phyloP scores from a whole-genome alignment of 2,113 vertebrate genomes.

The Thermophis baileyi region DNA sequence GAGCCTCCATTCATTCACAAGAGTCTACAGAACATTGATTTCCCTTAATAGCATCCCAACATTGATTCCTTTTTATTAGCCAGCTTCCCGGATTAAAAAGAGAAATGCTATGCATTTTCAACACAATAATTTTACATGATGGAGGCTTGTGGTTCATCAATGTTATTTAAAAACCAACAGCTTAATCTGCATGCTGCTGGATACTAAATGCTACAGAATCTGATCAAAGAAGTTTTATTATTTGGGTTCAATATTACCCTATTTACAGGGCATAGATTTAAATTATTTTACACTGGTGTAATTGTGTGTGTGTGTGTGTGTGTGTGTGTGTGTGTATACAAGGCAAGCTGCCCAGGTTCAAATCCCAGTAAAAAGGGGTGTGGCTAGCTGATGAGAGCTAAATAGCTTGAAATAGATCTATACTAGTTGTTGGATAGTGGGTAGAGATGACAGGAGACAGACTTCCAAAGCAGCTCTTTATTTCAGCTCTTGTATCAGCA shows the following conservation, averaged over 20 bases:
- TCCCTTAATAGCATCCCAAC: background rate
- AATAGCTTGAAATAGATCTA: too few species aligned
- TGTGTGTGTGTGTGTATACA: too few species aligned
- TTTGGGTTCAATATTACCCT: background rate
- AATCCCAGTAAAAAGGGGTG: too few species aligned
- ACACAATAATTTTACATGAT: background rate
- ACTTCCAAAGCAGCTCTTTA: too few species aligned
- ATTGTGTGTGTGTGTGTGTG: too few species aligned
- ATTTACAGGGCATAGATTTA: background rate
- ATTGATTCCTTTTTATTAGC: background rate
- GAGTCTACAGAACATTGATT: background rate
- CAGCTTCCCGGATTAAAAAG: background rate
- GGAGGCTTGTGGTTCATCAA: background rate
- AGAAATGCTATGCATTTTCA: background rate
- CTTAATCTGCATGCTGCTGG: background rate
- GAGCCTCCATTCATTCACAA: background rate
- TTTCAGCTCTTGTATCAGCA: too few species aligned
- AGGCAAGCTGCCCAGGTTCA: too few species aligned
- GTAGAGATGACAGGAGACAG: too few species aligned
- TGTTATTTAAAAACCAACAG: background rate
- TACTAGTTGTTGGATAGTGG: too few species aligned
- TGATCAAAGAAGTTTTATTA: background rate
- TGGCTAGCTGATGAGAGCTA: too few species aligned
- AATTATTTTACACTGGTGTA: background rate
- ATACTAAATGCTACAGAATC: background rate